Evolutionary conservation across 53 echinoderm and acorn worm species (phyloP), one percentile per base, ranked within the genome.

Genomic region (Arbacia lixula): DNA sequence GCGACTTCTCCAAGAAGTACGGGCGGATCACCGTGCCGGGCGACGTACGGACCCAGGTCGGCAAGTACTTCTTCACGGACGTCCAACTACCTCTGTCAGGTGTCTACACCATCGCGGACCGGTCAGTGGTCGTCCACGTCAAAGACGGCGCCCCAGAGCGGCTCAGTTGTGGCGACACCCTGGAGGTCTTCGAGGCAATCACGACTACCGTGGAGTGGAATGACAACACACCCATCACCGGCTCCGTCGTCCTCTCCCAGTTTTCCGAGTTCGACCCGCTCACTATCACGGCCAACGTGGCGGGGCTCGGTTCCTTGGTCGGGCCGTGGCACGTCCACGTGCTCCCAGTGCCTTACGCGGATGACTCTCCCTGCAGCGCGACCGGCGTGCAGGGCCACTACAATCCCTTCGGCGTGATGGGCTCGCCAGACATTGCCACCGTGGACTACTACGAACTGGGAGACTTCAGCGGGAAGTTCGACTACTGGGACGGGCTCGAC

Each of bases 401-500:
- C 83, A 98, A 98, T 65, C 98, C 98, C 8, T 98, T 98, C 36
- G 85, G 85, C 29, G 83, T 93, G 12, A 30, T 85, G 3, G 95
- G 90, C 14, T 82, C 88, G 11, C 94, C 94, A 16, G 32, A 85
- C 4, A 16, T 51, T 21, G 90, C 86, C 55, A 94, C 98, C 12
- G 37, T 83, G 4, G 98, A 98, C 66, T 86, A 92, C 83, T 97
- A 93, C 56, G 97, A 97, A 72, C 68, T 90, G 30, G 95, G 97
- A 20, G 97, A 97, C 72, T 86, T 97, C 46, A 94, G 97, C 29
- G 94, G 92, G 56, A 97, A 97, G 66, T 97, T 92, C 60, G 93
- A 65, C 20, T 85, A 77, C 22, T 83, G 92, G 30, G 75, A 79
- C 19, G 97, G 77, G 27, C 58, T 62, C 46, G 43, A 52, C 12